Evolutionary conservation across 1,140 invertebrate genomes (phyloP).

Genomic region (Tyrophagus putrescentiae): DNA sequence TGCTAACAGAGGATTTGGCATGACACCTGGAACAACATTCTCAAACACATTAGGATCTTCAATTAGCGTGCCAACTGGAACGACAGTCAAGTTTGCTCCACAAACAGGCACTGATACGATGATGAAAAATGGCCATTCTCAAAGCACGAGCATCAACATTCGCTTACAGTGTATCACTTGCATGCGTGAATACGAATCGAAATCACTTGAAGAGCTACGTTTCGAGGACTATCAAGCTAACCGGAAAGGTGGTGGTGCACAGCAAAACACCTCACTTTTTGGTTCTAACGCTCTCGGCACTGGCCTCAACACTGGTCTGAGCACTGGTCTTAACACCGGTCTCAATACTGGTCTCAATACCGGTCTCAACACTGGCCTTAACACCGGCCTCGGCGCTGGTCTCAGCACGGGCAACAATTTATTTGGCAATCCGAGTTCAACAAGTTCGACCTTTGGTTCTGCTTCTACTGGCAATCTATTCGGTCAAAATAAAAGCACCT

Average conservation of each 20-base stretch:
- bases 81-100: conserved; percentile 68
- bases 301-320: neutral
- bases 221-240: conserved; percentile 81
- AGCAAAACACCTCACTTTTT: conserved; percentile 23
- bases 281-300: conserved; percentile 17
- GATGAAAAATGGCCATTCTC: conserved; percentile 63
- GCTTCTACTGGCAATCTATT: conserved; percentile 20
- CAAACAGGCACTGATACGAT: conserved; percentile 75
- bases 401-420: neutral
- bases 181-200: conserved; percentile 93
- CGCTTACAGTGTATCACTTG: conserved; percentile 87
- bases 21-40: neutral
- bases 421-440: neutral
- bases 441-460: neutral
- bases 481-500: conserved; percentile 24
- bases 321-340: too few species aligned
- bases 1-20: neutral
- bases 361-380: too few species aligned
- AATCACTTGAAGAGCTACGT: conserved; percentile 82
- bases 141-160: conserved; percentile 55
- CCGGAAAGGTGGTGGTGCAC: conserved; percentile 46
- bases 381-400: neutral
- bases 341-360: too few species aligned
- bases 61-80: conserved; percentile 38
- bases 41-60: neutral